Conservation (phyloP, 1,140 invertebrate species). For the Branchinecta lynchi region DNA sequence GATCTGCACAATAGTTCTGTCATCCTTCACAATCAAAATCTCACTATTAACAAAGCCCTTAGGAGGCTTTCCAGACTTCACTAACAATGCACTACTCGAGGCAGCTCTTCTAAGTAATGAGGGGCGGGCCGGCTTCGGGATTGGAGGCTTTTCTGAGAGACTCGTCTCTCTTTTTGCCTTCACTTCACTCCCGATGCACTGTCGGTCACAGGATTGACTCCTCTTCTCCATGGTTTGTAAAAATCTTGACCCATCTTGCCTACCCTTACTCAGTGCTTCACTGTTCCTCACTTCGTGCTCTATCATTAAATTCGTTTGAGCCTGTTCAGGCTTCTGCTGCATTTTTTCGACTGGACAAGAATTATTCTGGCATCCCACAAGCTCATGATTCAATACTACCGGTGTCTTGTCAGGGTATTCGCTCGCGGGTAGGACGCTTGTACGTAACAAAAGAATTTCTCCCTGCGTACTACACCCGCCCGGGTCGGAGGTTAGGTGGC, state of each 20-base stretch:
- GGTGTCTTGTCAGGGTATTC: background rate
- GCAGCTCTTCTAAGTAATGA: background rate
- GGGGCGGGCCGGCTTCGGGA: background rate
- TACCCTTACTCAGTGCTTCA: background rate
- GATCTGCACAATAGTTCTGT: background rate
- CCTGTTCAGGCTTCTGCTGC: no score
- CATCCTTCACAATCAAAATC: background rate
- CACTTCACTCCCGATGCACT: background rate
- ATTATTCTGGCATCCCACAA: background rate
- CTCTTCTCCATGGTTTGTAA: background rate
- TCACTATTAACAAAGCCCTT: background rate
- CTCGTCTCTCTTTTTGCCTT: background rate
- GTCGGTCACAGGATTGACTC: background rate
- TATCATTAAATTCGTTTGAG: background rate
- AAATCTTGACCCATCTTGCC: no score
- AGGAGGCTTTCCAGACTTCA: background rate
- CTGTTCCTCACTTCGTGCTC: background rate
- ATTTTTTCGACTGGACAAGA: no score
- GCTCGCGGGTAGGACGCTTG: background rate
- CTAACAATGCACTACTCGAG: background rate
- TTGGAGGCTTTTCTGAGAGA: background rate
- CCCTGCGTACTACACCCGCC: background rate
- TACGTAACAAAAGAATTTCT: conserved; percentile 8
- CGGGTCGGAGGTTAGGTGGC: background rate
- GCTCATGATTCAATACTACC: background rate